Evolutionary conservation across 2,888 invertebrate genomes (phyloP).

Genomic region (Andrena bicolor): DNA sequence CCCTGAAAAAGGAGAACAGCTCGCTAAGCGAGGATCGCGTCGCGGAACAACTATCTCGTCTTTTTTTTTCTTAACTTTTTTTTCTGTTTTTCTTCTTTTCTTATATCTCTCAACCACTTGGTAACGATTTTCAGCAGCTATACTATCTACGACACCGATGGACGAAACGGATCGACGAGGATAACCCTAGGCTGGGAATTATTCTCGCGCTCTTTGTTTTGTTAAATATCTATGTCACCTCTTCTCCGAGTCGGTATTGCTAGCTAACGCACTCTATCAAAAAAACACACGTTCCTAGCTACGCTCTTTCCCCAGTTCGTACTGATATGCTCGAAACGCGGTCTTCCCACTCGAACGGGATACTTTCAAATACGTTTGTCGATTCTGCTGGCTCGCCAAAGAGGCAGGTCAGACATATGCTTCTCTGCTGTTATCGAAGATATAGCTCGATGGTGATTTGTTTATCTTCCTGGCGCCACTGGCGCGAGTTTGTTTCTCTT

Average conservation of each 20-base stretch:
- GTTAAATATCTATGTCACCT: constrained; percentile 46
- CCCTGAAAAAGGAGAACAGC: constrained; percentile 38
- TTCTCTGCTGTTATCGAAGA: neutral
- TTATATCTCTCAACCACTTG: constrained; percentile 42
- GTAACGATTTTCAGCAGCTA: constrained; percentile 62
- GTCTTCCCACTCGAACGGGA: constrained; percentile 32
- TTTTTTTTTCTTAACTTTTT: constrained; percentile 14
- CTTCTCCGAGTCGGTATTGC: constrained; percentile 51
- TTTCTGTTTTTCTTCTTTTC: constrained; percentile 20
- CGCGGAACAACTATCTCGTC: constrained; percentile 48
- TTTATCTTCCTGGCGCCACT: neutral
- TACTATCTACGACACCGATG: constrained; percentile 69
- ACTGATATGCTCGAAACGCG: constrained; percentile 61
- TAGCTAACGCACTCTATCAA: constrained; percentile 44
- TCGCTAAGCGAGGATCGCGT: constrained; percentile 16
- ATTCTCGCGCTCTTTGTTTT: constrained; percentile 33
- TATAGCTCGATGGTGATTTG: neutral
- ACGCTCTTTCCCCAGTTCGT: neutral
- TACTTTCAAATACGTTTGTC: constrained; percentile 66
- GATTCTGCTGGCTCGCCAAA: neutral
- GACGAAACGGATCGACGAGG: constrained; percentile 71
- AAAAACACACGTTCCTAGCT: constrained; percentile 51
- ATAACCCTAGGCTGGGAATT: constrained; percentile 31
- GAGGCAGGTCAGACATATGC: constrained; percentile 21
- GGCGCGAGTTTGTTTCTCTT: neutral